Conservation (phyloP, 2,888 invertebrate genomes). For the Drosophila testacea region DNA sequence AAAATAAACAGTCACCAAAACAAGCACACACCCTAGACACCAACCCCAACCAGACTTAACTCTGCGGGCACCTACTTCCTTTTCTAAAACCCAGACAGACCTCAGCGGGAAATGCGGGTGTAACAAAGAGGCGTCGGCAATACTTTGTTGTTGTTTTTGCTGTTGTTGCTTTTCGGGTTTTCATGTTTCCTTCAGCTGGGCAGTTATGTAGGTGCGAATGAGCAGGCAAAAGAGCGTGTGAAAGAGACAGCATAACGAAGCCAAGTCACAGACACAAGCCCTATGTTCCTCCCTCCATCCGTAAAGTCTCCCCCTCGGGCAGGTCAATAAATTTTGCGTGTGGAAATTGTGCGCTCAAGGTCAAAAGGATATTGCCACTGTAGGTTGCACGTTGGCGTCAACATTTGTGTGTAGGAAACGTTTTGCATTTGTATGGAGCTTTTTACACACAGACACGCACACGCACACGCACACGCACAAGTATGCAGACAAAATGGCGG, state of each 20-base stretch:
- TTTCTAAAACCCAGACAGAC: slow-evolving; percentile 68
- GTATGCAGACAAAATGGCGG: slow-evolving; percentile 66
- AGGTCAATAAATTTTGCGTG: slow-evolving; percentile 85
- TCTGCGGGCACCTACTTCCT: slow-evolving; percentile 72
- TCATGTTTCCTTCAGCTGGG: slow-evolving; percentile 24
- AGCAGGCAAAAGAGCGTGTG: neutral
- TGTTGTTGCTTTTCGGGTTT: slow-evolving; percentile 45
- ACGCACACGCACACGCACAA: neutral
- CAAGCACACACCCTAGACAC: slow-evolving; percentile 16
- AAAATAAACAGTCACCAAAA: slow-evolving; percentile 7
- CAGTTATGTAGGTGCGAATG: neutral
- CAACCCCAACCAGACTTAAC: slow-evolving; percentile 11
- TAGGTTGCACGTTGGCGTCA: slow-evolving; percentile 36
- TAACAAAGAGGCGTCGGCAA: slow-evolving; percentile 28
- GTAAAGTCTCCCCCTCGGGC: slow-evolving; percentile 28
- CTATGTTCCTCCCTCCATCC: slow-evolving; percentile 2
- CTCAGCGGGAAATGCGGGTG: slow-evolving; percentile 38
- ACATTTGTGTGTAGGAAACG: slow-evolving; percentile 69
- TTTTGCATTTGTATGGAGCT: slow-evolving; percentile 39
- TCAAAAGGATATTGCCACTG: slow-evolving; percentile 85
- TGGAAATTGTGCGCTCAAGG: slow-evolving; percentile 84
- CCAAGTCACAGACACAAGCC: slow-evolving; percentile 52
- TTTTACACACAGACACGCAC: slow-evolving; percentile 2
- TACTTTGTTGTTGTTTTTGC: slow-evolving; percentile 21
- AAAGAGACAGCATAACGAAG: slow-evolving; percentile 35